Evolutionary conservation across 2,797 vertebrate genomes (phyloP), one percentile per base, ranked within the genome.

Genomic region (Megalops cyprinoides): DNA sequence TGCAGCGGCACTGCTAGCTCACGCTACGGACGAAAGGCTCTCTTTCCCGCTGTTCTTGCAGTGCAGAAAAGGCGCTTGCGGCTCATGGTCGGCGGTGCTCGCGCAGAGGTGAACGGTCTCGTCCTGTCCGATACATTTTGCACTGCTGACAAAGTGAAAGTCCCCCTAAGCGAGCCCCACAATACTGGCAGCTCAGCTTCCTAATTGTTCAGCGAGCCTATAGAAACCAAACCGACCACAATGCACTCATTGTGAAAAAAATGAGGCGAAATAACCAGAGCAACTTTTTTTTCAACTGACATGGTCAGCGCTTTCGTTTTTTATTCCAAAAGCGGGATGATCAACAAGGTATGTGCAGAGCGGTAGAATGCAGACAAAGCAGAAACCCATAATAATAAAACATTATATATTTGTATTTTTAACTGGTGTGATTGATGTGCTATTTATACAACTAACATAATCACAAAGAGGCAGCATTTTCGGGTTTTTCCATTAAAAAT

Each of bases 181-280:
- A 98, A 91, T 94, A 95, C 23, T 87, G 92, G 89, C 94, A 94
- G 90, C 92, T 93, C 87, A 95, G 92, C 89, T 94, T 94, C 89
- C 92, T 93, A 89, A 92, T 93, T 92, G 94, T 96, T 89, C 93
- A 88, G 77, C 89, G 91, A 85, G 93, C 94, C 95, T 96, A 92
- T 92, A 90, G 89, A 94, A 89, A 94, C 92, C 87, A 90, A 91
- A 90, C 88, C 79, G 90, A 91, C 89, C 77, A 84, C 82, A 93
- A 87, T 78, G 82, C 62, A 81, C 67, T 88, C 81, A 94, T 86
- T 93, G 87, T 88, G 74, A 87, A 78, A 86, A 89, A 93, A 90
- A 89, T 88, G 86, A 90, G 89, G 86, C 89, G 92, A 93, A 94
- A 90, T 92, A 91, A 88, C 92, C 86, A 94, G 92, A 94, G 90